Evolutionary conservation across 30 jellyfish, hydroid and myxozoan species (phyloP).

Genomic region (Rhopilema esculentum): DNA sequence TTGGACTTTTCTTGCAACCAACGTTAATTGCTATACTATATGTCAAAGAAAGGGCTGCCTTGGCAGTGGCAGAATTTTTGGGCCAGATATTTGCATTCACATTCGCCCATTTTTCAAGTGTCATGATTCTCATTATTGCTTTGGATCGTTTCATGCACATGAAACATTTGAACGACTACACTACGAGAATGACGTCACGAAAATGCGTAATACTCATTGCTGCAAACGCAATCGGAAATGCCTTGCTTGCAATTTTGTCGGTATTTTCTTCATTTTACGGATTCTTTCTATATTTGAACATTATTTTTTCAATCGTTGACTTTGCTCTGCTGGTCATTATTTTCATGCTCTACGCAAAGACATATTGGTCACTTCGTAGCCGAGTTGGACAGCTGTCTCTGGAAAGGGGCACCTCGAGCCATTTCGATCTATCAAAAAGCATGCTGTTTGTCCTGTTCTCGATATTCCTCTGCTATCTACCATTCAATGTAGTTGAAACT

Average conservation of each 20-base stretch:
- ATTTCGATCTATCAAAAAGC: slow-evolving; percentile 8
- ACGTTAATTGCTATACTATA: not conserved
- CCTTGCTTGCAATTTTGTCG: not conserved
- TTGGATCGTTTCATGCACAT: slow-evolving; percentile 33
- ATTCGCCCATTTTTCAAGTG: slow-evolving; percentile 14
- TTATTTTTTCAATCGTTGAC: not conserved
- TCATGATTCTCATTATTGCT: slow-evolving; percentile 19
- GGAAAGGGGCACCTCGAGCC: not conserved
- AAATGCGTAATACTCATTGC: not conserved
- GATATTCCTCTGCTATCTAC: slow-evolving; percentile 7
- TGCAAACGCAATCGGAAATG: not conserved
- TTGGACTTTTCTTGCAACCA: slow-evolving; percentile 4
- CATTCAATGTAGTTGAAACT: slow-evolving; percentile 1
- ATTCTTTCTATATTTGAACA: not conserved
- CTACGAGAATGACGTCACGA: not conserved
- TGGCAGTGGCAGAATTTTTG: not conserved
- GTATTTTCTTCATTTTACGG: slow-evolving; percentile 19
- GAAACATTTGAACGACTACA: slow-evolving; percentile 10
- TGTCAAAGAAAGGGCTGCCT: not conserved
- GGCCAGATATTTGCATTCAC: slow-evolving; percentile 7
- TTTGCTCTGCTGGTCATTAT: not conserved
- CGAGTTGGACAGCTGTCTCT: not conserved
- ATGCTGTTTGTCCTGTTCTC: slow-evolving; percentile 5
- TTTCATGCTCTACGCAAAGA: not conserved
- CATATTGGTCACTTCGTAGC: slow-evolving; percentile 6